Percentiles rank a stretch among this genome's conserved stretches.
These are phyloP conservation scores for Glaucidium brasilianum DNA, from an alignment of 2,113 vertebrate genomes.

Conservation along the genomic window DNA sequence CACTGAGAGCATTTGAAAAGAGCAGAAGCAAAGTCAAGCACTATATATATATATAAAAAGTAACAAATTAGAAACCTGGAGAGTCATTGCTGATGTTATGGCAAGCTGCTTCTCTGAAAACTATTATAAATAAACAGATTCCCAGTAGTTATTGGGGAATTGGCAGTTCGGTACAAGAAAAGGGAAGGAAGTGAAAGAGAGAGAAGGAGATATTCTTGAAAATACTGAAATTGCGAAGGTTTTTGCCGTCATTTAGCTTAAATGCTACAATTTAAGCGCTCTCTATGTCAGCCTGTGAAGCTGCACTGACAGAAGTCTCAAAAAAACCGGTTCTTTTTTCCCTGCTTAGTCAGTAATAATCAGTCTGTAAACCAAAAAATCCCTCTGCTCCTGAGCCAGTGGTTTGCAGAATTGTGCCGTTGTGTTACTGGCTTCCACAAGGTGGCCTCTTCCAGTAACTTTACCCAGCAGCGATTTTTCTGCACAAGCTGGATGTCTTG, in stretches of 20 bases:
- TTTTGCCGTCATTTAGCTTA: neutral
- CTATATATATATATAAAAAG: neutral
- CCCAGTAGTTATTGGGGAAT: neutral
- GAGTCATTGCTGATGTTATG: neutral
- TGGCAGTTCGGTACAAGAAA: neutral
- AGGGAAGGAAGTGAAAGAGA: neutral
- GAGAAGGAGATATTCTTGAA: neutral
- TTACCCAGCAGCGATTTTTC: neutral
- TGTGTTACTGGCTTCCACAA: constrained; percentile 23
- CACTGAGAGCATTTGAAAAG: neutral
- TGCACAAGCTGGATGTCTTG: neutral
- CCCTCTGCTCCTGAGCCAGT: neutral
- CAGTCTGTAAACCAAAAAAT: neutral
- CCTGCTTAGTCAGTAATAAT: neutral
- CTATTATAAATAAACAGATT: neutral
- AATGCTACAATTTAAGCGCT: neutral
- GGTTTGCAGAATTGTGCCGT: neutral
- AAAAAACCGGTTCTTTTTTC: neutral
- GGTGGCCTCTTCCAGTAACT: constrained; percentile 50
- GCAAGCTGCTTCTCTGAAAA: neutral
- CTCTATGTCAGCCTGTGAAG: neutral
- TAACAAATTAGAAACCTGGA: neutral
- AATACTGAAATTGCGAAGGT: neutral
- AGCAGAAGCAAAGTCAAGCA: neutral
- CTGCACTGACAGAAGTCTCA: neutral